A percentile compares a stretch with the other conserved stretches of the same genome.
Conservation (phyloP, 2,888 invertebrate genomes). For the Plebejus melissa region DNA sequence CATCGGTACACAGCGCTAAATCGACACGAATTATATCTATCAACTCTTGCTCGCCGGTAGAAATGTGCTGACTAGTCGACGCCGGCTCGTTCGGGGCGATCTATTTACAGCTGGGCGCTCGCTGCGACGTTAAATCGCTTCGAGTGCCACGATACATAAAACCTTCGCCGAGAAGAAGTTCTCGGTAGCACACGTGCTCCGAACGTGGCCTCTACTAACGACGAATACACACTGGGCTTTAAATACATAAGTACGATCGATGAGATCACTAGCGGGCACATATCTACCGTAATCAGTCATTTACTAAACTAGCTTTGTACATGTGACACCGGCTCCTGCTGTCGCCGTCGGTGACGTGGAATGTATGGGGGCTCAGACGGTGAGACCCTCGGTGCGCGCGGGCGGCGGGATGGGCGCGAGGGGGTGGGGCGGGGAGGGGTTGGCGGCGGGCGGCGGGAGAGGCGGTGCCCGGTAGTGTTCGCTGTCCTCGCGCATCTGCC, state of each 20-base stretch:
- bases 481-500: constrained; percentile 72
- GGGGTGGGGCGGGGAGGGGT: constrained; percentile 59
- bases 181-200: neutral
- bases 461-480: constrained; percentile 68
- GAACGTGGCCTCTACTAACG: neutral
- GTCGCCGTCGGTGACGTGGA: constrained; percentile 43
- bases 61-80: constrained; percentile 35
- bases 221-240: constrained; percentile 2
- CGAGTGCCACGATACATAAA: neutral
- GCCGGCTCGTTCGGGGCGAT: neutral
- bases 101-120: neutral
- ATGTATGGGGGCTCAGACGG: constrained; percentile 78
- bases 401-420: constrained; percentile 81
- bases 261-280: constrained; percentile 25
- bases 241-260: constrained; percentile 3
- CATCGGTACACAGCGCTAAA: constrained; percentile 67
- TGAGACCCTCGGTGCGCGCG: constrained; percentile 84
- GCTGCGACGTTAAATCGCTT: neutral
- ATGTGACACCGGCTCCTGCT: constrained; percentile 28
- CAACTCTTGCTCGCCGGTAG: constrained; percentile 44
- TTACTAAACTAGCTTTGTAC: constrained; percentile 35
- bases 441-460: constrained; percentile 43
- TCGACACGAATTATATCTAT: constrained; percentile 54
- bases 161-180: neutral
- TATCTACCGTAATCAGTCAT: constrained; percentile 32